These are phyloP conservation scores for Cheilosia soror DNA, from an alignment of 2,888 invertebrate species.

Conservation along the genomic window DNA sequence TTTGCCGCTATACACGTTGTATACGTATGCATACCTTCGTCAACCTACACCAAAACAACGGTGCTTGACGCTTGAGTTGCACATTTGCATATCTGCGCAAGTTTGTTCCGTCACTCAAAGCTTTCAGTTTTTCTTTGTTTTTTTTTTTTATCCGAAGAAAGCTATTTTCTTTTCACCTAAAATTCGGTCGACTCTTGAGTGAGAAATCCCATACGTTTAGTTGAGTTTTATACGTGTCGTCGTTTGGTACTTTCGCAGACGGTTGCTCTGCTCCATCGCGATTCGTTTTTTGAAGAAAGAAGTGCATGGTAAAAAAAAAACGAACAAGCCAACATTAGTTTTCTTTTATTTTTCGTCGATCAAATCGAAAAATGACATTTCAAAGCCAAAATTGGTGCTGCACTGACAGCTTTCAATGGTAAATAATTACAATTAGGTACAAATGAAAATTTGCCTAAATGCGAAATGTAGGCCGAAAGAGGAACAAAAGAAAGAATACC, in stretches of 20 bases:
- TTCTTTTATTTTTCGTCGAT: constrained; percentile 1
- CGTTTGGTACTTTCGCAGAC: constrained; percentile 41
- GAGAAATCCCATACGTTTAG: constrained; percentile 41
- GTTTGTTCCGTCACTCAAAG: constrained; percentile 48
- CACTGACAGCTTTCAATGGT: background rate
- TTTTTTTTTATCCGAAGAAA: constrained; percentile 28
- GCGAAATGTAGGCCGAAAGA: constrained; percentile 70
- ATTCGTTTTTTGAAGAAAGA: background rate
- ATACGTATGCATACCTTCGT: too few species aligned
- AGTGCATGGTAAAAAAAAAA: constrained; percentile 3
- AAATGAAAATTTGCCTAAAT: constrained; percentile 27
- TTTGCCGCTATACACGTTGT: too few species aligned
- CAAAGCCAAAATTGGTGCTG: background rate
- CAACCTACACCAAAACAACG: background rate
- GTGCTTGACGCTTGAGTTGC: constrained; percentile 1
- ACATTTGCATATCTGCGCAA: constrained; percentile 53
- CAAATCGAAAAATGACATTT: background rate
- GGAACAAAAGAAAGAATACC: constrained; percentile 30
- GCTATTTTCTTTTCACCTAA: constrained; percentile 36
- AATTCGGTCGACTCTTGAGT: constrained; percentile 56
- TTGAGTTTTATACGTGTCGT: constrained; percentile 59
- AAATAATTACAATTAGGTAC: too few species aligned
- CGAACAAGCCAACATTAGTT: background rate
- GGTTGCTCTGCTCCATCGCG: constrained; percentile 20
- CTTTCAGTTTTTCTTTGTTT: background rate